Evolutionary conservation across 2,888 invertebrate species (phyloP).

Genomic region (Helleia helle): DNA sequence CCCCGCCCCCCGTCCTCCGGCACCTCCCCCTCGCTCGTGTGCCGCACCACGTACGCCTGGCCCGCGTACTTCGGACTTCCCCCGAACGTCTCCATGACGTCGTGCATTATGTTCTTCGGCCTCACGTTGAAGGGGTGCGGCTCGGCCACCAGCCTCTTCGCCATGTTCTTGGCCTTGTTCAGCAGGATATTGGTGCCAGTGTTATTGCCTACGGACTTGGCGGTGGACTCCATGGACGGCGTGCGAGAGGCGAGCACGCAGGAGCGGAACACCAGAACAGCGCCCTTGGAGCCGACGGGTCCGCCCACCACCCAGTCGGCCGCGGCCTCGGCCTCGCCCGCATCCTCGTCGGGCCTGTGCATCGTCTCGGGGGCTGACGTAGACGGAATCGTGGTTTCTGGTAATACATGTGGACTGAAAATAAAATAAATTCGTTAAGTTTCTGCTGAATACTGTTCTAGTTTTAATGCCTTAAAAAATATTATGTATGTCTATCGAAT

Average conservation of each 20-base stretch:
- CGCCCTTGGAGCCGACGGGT: conserved; percentile 75
- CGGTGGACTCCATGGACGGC: conserved; percentile 60
- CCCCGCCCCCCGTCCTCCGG: conserved; percentile 35
- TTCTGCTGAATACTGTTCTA: no score
- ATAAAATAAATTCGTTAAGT: conserved; percentile 13
- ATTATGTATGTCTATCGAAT: no score
- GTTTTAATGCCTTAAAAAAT: no score
- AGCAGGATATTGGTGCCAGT: conserved; percentile 56
- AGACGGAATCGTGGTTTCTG: conserved; percentile 60
- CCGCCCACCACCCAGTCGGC: conserved; percentile 75
- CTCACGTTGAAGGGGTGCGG: conserved; percentile 53
- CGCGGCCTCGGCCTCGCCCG: conserved; percentile 45
- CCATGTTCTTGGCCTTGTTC: conserved; percentile 66
- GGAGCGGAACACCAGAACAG: conserved; percentile 79
- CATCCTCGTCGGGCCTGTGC: conserved; percentile 37
- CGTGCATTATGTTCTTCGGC: conserved; percentile 63
- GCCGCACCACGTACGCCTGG: conserved; percentile 52
- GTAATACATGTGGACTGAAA: conserved; percentile 68
- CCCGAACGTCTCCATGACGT: conserved; percentile 66
- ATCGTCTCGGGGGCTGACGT: conserved; percentile 65
- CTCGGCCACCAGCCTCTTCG: conserved; percentile 52
- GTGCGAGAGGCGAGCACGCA: conserved; percentile 71
- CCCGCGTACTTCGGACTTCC: conserved; percentile 38
- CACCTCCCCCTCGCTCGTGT: conserved; percentile 48
- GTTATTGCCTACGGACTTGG: conserved; percentile 52